Evolutionary conservation across 2,888 invertebrate genomes (phyloP).

Genomic region (Microctonus hyperodae): DNA sequence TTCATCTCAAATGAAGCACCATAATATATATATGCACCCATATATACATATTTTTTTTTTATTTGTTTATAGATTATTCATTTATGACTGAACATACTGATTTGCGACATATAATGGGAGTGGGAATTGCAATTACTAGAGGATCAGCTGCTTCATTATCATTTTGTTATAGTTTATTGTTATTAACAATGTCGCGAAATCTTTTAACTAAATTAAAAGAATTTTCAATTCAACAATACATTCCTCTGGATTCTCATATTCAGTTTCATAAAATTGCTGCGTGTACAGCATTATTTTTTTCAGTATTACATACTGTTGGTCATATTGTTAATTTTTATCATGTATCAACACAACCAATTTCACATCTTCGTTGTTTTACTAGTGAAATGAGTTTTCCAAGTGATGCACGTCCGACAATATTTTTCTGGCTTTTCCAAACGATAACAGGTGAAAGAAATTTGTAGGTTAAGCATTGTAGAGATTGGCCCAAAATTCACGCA

Average conservation of each 20-base stretch:
- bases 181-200: constrained; percentile 93
- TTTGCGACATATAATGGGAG: constrained; percentile 95
- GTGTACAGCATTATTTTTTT: constrained; percentile 92
- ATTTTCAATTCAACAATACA: constrained; percentile 92
- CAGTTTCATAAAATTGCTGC: constrained; percentile 98
- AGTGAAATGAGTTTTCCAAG: constrained; percentile 94
- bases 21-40: neutral
- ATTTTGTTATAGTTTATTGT: constrained; percentile 90
- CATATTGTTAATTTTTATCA: constrained; percentile 98
- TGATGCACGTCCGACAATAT: constrained; percentile 92
- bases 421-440: constrained; percentile 95
- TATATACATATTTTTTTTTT: too few species aligned
- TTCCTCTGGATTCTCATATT: constrained; percentile 93
- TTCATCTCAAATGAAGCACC: too few species aligned
- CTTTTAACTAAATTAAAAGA: constrained; percentile 92
- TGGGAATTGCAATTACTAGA: constrained; percentile 93
- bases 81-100: constrained; percentile 97
- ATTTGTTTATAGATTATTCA: constrained; percentile 76
- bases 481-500: too few species aligned
- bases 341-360: constrained; percentile 93
- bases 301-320: constrained; percentile 89
- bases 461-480: too few species aligned
- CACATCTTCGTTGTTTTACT: constrained; percentile 90
- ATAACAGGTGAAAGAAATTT: constrained; percentile 90
- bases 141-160: constrained; percentile 94